Evolutionary conservation across 2,888 invertebrate genomes (phyloP).

Genomic region (Oligia latruncula): DNA sequence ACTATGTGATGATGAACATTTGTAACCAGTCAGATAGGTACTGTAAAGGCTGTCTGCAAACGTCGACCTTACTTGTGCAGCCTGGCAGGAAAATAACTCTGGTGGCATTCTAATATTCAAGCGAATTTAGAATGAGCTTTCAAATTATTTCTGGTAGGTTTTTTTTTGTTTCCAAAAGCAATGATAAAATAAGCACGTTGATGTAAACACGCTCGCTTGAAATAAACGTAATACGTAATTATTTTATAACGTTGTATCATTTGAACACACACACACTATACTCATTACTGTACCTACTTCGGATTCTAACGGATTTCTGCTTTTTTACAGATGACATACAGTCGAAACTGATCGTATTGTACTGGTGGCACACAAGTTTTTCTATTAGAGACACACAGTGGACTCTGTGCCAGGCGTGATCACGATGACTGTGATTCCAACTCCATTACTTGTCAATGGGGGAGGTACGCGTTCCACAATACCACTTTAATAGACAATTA

Average conservation of each 20-base stretch:
- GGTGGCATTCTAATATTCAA: not conserved
- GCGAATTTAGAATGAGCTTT: no score
- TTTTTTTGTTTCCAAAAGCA: not conserved
- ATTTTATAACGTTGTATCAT: not conserved
- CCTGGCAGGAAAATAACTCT: not conserved
- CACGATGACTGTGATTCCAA: slow-evolving; percentile 47
- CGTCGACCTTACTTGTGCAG: not conserved
- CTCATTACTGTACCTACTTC: not conserved
- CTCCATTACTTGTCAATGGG: slow-evolving; percentile 57
- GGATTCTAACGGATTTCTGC: slow-evolving; percentile 37
- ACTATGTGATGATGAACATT: not conserved
- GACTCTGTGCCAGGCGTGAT: slow-evolving; percentile 22
- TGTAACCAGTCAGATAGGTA: not conserved
- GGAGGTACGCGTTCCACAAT: slow-evolving; percentile 65
- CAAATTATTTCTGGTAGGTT: not conserved
- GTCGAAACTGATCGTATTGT: slow-evolving; percentile 32
- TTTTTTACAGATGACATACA: slow-evolving; percentile 18
- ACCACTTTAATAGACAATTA: slow-evolving; percentile 68
- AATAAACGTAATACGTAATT: not conserved
- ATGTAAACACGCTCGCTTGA: not conserved
- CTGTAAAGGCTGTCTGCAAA: not conserved
- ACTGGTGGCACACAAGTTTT: slow-evolving; percentile 29
- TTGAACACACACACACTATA: not conserved
- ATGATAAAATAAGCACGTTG: not conserved
- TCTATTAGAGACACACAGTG: slow-evolving; percentile 29